Conservation (phyloP, 1,140 invertebrate species). For the Portunus trituberculatus region DNA sequence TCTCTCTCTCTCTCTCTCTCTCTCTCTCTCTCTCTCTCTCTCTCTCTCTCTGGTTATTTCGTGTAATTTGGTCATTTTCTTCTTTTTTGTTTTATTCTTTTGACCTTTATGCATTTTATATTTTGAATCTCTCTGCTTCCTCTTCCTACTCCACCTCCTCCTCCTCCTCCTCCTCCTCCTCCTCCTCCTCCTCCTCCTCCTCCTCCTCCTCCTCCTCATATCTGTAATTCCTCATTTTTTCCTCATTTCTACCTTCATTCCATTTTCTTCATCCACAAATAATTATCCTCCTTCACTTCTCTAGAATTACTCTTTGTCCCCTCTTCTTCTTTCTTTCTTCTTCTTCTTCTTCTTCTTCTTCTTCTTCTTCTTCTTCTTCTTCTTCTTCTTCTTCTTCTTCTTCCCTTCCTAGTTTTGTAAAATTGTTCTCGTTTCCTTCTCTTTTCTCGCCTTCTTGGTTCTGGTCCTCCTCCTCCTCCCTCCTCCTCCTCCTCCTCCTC, state of each 20-base stretch:
- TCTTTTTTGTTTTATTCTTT: too few species aligned
- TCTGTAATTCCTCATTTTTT: not conserved
- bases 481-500: too few species aligned
- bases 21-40: too few species aligned
- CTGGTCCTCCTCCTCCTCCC: too few species aligned
- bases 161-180: constrained; percentile 14
- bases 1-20: not conserved
- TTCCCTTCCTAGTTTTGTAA: not conserved
- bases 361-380: not conserved
- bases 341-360: not conserved
- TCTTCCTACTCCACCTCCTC: not conserved
- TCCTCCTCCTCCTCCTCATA: not conserved
- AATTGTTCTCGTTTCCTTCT: too few species aligned
- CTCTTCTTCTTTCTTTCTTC: not conserved
- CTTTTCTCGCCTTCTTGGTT: not conserved
- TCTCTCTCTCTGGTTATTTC: too few species aligned
- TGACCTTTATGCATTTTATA: not conserved
- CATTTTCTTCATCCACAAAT: not conserved
- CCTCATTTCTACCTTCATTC: not conserved
- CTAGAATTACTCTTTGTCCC: not conserved
- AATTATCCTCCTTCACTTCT: not conserved
- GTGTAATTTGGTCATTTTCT: too few species aligned
- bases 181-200: not conserved
- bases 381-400: not conserved
- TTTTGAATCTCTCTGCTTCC: not conserved